phyloP scores from a whole-genome alignment of 2,113 vertebrate genomes.

The Garra rufa region DNA sequence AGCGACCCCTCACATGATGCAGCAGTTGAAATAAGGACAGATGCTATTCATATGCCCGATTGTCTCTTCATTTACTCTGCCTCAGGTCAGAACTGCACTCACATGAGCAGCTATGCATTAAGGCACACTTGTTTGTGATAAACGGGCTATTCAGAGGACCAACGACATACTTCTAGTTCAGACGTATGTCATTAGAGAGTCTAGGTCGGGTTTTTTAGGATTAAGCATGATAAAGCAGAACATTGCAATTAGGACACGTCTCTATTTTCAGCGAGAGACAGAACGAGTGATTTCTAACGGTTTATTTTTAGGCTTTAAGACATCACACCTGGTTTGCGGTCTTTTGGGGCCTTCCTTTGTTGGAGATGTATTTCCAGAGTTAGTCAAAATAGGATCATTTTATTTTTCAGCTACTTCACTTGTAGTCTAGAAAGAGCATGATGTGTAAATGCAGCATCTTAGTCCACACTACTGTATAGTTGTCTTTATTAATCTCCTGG shows the following conservation, averaged over 20 bases:
- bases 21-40: conserved; percentile 27
- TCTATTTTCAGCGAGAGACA: conserved; percentile 20
- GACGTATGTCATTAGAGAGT: conserved; percentile 1
- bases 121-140: conserved; percentile 17
- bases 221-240: conserved; percentile 24
- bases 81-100: not conserved
- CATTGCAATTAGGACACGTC: conserved; percentile 10
- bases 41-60: not conserved
- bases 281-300: not conserved
- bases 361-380: not conserved
- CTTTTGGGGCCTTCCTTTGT: conserved; percentile 1
- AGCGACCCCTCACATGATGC: conserved; percentile 69
- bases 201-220: not conserved
- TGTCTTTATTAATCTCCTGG: too few species aligned
- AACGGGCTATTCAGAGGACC: not conserved
- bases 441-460: not conserved
- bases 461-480: not conserved
- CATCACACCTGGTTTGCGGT: conserved; percentile 8
- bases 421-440: not conserved
- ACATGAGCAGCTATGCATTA: conserved; percentile 9
- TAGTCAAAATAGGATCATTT: not conserved
- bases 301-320: conserved; percentile 32
- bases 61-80: not conserved
- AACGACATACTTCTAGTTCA: not conserved
- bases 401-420: not conserved